Evolutionary conservation across 2,888 invertebrate species (phyloP).

Genomic region (Micropterix aruncella): DNA sequence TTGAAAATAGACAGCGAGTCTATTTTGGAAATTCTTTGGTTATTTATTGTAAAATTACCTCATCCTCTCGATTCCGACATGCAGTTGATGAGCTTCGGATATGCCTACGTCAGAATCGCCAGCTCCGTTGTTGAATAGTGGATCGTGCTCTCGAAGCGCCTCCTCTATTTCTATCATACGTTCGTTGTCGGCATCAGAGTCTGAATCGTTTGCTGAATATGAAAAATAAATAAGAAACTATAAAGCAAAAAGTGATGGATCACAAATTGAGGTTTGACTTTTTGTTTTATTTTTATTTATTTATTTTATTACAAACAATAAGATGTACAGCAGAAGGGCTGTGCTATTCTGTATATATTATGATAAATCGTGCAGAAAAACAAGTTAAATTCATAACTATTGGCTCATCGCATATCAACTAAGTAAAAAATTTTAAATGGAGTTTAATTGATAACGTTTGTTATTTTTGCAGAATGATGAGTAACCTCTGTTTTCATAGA

Average conservation of each 20-base stretch:
- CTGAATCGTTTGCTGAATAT: constrained; percentile 66
- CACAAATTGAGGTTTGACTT: background rate
- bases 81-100: constrained; percentile 59
- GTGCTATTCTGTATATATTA: no score
- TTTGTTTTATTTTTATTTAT: background rate
- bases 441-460: no score
- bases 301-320: background rate
- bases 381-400: no score
- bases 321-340: no score
- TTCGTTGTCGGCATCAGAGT: constrained; percentile 87
- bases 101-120: constrained; percentile 27
- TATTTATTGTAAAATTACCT: no score
- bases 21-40: no score
- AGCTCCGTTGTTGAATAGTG: constrained; percentile 41
- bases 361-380: no score
- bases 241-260: background rate
- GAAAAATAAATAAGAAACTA: constrained; percentile 1
- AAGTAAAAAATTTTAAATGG: no score
- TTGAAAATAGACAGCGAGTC: no score
- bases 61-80: constrained; percentile 50
- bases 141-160: constrained; percentile 71
- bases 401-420: no score
- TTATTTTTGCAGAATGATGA: no score
- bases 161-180: constrained; percentile 77
- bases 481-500: no score